phyloP scores from a whole-genome alignment of 2,888 invertebrate genomes.

The Bembecia ichneumoniformis region DNA sequence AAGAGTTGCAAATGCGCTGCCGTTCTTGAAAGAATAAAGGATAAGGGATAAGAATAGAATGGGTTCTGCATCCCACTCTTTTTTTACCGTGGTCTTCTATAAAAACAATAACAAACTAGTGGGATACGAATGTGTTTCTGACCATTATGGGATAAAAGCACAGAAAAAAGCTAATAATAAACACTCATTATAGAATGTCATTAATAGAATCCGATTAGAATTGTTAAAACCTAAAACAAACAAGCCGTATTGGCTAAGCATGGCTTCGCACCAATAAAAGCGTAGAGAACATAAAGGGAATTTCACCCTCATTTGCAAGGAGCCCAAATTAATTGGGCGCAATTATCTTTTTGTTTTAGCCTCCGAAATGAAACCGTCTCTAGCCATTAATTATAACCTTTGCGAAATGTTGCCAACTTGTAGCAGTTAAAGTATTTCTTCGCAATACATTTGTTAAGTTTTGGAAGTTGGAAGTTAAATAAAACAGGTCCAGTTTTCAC shows the following conservation, averaged over 20 bases:
- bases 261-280: conserved; percentile 45
- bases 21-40: too few species aligned
- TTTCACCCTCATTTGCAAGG: conserved; percentile 51
- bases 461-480: conserved; percentile 25
- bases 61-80: too few species aligned
- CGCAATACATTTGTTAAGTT: conserved; percentile 32
- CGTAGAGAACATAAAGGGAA: conserved; percentile 30
- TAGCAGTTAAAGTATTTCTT: conserved; percentile 24
- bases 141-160: too few species aligned
- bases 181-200: too few species aligned
- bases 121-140: too few species aligned
- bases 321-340: conserved; percentile 61
- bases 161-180: too few species aligned
- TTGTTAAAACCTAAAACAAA: conserved; percentile 37
- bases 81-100: too few species aligned
- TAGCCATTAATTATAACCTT: conserved; percentile 49
- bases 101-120: too few species aligned
- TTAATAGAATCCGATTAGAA: conserved; percentile 31
- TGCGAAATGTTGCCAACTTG: conserved; percentile 35
- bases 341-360: conserved; percentile 65
- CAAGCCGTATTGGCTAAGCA: conserved; percentile 41
- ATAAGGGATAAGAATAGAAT: too few species aligned
- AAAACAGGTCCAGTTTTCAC: conserved; percentile 24
- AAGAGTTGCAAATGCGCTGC: too few species aligned
- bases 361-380: conserved; percentile 43